phyloP scores from a whole-genome alignment of 37 sponge, comb jelly and placozoan genomes.

The Ephydatia muelleri region DNA sequence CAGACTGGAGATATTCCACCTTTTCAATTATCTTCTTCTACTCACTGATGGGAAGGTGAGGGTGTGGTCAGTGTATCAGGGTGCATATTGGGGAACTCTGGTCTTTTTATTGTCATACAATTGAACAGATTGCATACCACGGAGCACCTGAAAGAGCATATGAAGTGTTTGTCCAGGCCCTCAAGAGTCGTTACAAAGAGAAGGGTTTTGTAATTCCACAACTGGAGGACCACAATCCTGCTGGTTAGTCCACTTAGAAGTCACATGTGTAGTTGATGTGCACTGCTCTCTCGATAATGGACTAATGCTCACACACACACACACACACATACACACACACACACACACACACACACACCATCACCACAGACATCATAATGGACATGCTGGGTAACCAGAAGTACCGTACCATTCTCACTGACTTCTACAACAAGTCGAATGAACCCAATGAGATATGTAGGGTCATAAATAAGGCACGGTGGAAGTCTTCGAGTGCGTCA shows the following conservation, averaged over 20 bases:
- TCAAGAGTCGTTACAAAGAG: background rate
- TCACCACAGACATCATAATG: conserved; percentile 69
- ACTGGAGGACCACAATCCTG: conserved; percentile 52
- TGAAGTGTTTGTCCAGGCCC: conserved; percentile 62
- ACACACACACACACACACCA: background rate
- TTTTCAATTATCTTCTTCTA: conserved; percentile 65
- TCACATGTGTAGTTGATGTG: too few species aligned
- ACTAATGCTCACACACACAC: too few species aligned
- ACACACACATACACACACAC: background rate
- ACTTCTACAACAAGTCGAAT: conserved; percentile 37
- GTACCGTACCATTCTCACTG: conserved; percentile 31
- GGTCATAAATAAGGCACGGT: conserved; percentile 46
- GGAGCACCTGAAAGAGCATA: conserved; percentile 67
- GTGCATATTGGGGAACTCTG: too few species aligned
- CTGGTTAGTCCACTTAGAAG: conserved; percentile 19
- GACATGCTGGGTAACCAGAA: conserved; percentile 77
- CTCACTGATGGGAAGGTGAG: conserved; percentile 20
- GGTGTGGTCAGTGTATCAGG: background rate
- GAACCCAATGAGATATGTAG: conserved; percentile 39
- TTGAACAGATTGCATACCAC: conserved; percentile 63
- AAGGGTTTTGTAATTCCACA: background rate
- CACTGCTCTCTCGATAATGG: background rate
- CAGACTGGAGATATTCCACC: conserved; percentile 76
- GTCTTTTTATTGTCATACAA: background rate
- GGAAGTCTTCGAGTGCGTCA: background rate